Evolutionary conservation across 2,888 invertebrate genomes (phyloP), one percentile per base, ranked within the genome.

Genomic region (Chydorus sphaericus): DNA sequence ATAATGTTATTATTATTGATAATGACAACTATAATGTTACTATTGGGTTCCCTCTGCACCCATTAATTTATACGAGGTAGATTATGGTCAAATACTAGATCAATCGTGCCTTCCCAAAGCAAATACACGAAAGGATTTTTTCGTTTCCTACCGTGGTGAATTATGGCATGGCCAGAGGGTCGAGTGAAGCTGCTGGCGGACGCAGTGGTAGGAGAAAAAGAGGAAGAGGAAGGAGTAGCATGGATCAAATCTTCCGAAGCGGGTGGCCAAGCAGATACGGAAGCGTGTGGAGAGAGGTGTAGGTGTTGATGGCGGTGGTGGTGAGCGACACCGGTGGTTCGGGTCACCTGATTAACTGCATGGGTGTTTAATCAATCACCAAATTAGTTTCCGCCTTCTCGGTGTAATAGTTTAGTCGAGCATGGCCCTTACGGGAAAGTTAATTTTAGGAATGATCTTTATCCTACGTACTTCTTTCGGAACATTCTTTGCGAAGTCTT

Each of bases 401-500:
- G 10, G 2, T 44, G 23, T 10, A 20, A 28, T 16, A 16, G 48
- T 38, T 52, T 53, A 26, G 37, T 38, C 37, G 4, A 10, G 4
- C n/a, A 16, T n/a, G 23, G 28, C 33, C 10, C 6, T n/a, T n/a
- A 31, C 61, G 7, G 8, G 50, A 10, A 10, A 33, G 36, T 11
- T 33, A 6, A 50, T 50, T 50, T 29, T 23, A 11, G 31, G 14
- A 7, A 16, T 31, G 5, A 52, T 29, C 16, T 52, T n/a, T 44
- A 68, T 66, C 67, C 77, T 77, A 81, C 81, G 81, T 81, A 86
- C 87, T 86, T 81, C 86, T 83, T 77, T 85, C 85, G 71, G 86
- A 83, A 77, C 91, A 92, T 78, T 91, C 90, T 80, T 91, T 91
- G 73, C 86, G 81, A 69, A 91, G 78, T 72, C 82, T 83, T 68